Conservation (phyloP, 2,113 vertebrate species). For the Varanus komodoensis region DNA sequence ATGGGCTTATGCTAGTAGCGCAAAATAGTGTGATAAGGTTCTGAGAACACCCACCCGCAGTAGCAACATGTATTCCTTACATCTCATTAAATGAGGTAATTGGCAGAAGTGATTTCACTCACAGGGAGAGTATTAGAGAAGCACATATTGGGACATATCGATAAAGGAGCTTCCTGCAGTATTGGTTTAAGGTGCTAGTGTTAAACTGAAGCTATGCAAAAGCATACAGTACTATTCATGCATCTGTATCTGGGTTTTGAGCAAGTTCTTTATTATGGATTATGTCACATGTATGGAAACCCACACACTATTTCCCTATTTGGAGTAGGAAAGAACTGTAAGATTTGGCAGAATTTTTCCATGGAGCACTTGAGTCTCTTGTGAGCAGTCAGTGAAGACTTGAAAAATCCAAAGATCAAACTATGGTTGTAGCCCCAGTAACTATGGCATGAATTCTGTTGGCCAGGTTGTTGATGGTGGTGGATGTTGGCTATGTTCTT, state of each 20-base stretch:
- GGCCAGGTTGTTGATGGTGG: neutral
- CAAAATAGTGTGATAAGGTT: neutral
- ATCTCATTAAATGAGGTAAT: neutral
- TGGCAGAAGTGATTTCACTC: neutral
- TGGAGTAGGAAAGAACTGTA: neutral
- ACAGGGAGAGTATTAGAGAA: neutral
- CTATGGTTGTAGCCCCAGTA: neutral
- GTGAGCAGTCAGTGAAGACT: neutral
- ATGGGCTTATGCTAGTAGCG: neutral
- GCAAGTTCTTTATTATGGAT: neutral
- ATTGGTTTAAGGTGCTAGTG: neutral
- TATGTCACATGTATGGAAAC: neutral
- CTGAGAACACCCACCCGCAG: neutral
- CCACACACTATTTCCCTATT: neutral
- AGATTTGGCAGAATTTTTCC: neutral
- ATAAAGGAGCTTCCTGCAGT: neutral
- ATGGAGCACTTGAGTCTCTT: neutral
- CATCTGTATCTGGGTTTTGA: neutral
- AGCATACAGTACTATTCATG: neutral
- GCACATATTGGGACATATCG: neutral
- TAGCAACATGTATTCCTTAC: neutral
- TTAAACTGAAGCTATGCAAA: neutral
- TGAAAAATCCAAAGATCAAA: neutral
- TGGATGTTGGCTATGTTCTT: too few species aligned
- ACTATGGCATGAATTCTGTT: neutral